These are phyloP conservation scores for Sparidentex hasta DNA, from an alignment of 2,797 vertebrate species.

Conservation along the genomic window DNA sequence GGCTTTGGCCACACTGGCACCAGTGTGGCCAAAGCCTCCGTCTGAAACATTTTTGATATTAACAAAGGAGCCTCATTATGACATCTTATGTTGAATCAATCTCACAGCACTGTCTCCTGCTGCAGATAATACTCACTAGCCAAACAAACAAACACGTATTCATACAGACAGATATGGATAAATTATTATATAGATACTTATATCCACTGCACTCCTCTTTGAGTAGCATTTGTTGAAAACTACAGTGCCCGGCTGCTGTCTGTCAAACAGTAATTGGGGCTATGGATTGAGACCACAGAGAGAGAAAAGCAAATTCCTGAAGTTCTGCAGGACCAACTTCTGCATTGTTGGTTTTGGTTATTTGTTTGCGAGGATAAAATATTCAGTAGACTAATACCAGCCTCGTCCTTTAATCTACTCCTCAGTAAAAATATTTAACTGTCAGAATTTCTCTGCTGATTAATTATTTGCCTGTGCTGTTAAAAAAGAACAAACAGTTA, in stretches of 20 bases:
- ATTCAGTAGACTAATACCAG: neutral
- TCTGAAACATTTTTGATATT: slow-evolving; percentile 7
- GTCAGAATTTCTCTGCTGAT: neutral
- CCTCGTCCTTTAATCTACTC: neutral
- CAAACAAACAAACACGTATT: neutral
- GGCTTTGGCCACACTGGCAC: no score
- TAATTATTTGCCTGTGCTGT: neutral
- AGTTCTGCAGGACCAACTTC: neutral
- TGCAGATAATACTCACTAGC: neutral
- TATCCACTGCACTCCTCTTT: neutral
- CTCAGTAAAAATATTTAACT: neutral
- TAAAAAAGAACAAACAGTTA: neutral
- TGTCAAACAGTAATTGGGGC: neutral
- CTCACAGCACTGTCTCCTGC: neutral
- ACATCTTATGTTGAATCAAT: neutral
- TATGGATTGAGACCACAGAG: neutral
- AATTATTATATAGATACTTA: neutral
- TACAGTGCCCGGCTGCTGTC: neutral
- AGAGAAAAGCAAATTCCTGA: neutral
- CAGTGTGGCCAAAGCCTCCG: neutral
- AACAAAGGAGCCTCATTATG: neutral
- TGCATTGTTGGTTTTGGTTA: slow-evolving; percentile 5
- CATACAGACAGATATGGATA: neutral
- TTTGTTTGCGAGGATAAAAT: neutral
- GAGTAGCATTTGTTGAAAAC: neutral